Base-by-base conservation (phyloP, 2,888 invertebrate genomes). In the Tetrapedia diversipes region DNA sequence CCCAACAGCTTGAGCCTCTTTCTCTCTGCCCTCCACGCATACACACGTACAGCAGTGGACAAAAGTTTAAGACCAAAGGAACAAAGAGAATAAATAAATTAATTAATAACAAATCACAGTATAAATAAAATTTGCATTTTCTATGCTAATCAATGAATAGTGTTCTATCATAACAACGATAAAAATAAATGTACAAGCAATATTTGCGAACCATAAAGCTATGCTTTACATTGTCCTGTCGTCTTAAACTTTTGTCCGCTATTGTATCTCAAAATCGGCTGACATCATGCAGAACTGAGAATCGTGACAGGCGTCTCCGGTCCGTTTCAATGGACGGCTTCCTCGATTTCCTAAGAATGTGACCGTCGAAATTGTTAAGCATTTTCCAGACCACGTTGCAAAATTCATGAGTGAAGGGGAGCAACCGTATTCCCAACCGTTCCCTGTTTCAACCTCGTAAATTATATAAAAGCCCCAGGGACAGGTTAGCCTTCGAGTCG, bases 321-420 rank as follows among this genome's bases (percentile, higher is more conserved):
- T 7, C 16, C 22, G 8, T 2, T 32, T 19, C 11, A 19, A 14
- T 11, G 47, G 1, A 34, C 7, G 37, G 8, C 14, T 4, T 10
- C 6, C 8, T 29, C 6, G 19, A 41, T 45, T 56, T 53, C 19
- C 11, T 39, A 41, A 76, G 63, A 45, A 77, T 73, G 73, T 77
- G 76, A 77, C 16, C 54, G 8, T n/a, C 11, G 22, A 27, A 60
- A 39, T 22, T n/a, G 37, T 51, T 47, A 22, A n/a, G 1, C 8
- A 39, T 24, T 27, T 4, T 16, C 7, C 32, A 60, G 54, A 22
- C 27, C 11, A n/a, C 22, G 41, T 47, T 60, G 47, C 63, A 73
- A 77, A 77, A 73, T 77, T 77, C n/a, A 77, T 27, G 73, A 73
- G 76, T 73, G 34, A 22, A 54, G 29, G 54, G 41, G 22, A 45